Evolutionary conservation across 2,797 vertebrate species (phyloP), one percentile per base, ranked within the genome.

Genomic region (Amphiprion clarkii): DNA sequence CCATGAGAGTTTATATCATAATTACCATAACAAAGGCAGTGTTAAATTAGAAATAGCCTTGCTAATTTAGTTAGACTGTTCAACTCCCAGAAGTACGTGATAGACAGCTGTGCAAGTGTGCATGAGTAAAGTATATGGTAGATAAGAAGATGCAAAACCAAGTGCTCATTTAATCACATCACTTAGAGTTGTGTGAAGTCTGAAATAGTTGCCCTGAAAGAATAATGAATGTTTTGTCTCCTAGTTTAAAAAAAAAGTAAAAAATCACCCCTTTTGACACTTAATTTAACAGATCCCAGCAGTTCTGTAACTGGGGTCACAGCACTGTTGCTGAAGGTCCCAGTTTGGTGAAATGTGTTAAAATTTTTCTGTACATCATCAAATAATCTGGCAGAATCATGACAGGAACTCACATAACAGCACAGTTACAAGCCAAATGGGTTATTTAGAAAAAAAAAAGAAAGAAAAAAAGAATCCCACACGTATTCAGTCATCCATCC

Each of bases 21-120:
- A 90, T 88, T 88, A 83, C 70, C 86, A 89, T 81, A 84, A 87
- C 78, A 90, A 89, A 89, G 86, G 74, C 25, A 0, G 46, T 81
- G 62, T 81, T 87, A 76, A 87, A 86, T 90, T 86, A 89, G 82
- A 88, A 89, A 87, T 74, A 57, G 80, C 65, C 40, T 56, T 49
- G 40, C 55, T 76, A 85, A 89, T 89, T 83, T 79, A 67, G 72
- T 70, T 54, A 42, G 58, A 69, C 68, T 69, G 72, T 31, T 76
- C 48, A 74, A 51, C 59, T 78, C 78, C 46, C 40, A 79, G 68
- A n/a, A 66, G 71, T 36, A 55, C 57, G 57, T 36, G 46, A 78
- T 65, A 66, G 51, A 72, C 36, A 6, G 74, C 55, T 63, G 21
- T 63, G 21, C 42, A 53, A 25, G 52, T 19, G 0, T 49, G 5